Evolutionary conservation across 2,113 vertebrate genomes (phyloP).

Genomic region (Vulpes ferrilata): DNA sequence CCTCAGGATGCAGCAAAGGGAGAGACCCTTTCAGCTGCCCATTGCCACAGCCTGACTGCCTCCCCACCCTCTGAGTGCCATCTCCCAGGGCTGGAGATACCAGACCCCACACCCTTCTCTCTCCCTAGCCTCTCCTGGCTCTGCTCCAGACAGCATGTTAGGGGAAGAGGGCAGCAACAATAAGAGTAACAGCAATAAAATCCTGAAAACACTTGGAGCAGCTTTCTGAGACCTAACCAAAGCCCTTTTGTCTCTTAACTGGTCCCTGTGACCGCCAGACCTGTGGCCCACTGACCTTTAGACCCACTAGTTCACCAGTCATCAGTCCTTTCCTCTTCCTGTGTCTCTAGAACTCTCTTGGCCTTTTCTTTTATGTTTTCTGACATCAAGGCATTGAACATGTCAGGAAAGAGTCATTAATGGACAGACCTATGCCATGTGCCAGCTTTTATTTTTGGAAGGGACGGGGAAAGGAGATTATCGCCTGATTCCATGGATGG

Average conservation of each 20-base stretch:
- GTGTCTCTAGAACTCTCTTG: not conserved
- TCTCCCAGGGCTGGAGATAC: not conserved
- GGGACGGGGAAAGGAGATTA: not conserved
- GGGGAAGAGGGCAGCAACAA: not conserved
- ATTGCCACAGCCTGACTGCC: not conserved
- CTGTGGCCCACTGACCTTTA: not conserved
- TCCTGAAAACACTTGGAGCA: not conserved
- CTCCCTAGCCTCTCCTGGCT: not conserved
- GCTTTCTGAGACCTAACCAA: not conserved
- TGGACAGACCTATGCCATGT: not conserved
- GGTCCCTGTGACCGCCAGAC: not conserved
- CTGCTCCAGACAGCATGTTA: not conserved
- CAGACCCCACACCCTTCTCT: not conserved
- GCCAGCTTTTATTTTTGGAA: constrained; percentile 66
- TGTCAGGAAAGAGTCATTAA: not conserved
- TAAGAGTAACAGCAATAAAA: constrained; percentile 52
- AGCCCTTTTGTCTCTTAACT: not conserved
- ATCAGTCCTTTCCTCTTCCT: not conserved
- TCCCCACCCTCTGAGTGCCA: not conserved
- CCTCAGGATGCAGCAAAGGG: not conserved
- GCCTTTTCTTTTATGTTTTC: not conserved
- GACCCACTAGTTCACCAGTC: not conserved
- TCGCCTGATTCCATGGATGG: not conserved
- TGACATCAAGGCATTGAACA: not conserved
- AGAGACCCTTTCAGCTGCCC: no score